Evolutionary conservation across 2,888 invertebrate species (phyloP).

Genomic region (Caenorhabditis panamensis): DNA sequence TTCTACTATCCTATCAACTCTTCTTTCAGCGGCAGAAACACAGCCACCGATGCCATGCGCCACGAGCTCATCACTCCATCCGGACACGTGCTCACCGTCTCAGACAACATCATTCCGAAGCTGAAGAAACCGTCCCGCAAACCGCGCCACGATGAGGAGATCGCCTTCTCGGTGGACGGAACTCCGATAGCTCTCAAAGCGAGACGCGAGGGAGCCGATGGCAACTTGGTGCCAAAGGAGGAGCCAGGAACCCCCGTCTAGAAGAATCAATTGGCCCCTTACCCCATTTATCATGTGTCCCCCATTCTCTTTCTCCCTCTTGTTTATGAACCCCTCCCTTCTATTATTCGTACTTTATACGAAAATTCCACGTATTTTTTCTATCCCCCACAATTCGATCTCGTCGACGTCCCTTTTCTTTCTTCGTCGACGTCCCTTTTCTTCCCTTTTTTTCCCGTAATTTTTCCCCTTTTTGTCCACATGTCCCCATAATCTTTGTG

Average conservation of each 20-base stretch:
- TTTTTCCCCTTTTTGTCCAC: no score
- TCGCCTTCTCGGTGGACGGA: conserved; percentile 50
- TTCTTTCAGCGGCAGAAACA: conserved; percentile 42
- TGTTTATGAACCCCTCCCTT: no score
- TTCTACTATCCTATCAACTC: no score
- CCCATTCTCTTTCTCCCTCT: no score
- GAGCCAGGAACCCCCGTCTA: conserved; percentile 9
- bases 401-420: no score
- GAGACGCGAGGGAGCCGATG: not conserved
- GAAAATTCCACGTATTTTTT: not conserved
- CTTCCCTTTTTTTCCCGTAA: no score
- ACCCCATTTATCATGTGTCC: no score
- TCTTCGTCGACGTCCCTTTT: no score
- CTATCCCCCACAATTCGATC: not conserved
- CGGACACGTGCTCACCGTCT: conserved; percentile 30
- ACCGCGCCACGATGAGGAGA: conserved; percentile 17
- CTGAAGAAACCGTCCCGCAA: conserved; percentile 28
- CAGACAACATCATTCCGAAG: conserved; percentile 23
- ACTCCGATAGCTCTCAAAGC: conserved; percentile 25
- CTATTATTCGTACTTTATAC: no score
- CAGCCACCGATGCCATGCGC: conserved; percentile 22
- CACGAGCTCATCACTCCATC: conserved; percentile 38
- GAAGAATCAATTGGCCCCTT: not conserved
- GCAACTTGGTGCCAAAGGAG: conserved; percentile 11
- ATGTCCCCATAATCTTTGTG: no score